Evolutionary conservation across 2,113 vertebrate genomes (phyloP), one percentile per base, ranked within the genome.

Genomic region (Phyllostomus hastatus): DNA sequence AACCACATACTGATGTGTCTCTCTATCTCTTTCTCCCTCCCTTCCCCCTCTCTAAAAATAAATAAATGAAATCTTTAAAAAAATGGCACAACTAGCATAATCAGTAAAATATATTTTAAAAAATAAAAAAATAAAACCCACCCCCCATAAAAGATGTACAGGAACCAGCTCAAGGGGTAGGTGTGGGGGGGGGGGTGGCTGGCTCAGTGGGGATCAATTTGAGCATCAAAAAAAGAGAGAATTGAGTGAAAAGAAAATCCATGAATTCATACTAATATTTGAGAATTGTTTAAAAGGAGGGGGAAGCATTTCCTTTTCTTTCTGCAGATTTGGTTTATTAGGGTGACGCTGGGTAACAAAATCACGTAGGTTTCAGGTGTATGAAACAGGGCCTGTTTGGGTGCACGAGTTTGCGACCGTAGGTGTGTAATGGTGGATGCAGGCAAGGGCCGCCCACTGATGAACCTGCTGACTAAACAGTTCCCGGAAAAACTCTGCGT

Each of bases 111-210:
- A 41, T 41, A 41, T 88, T 88, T 16, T 66, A 31, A 35, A 66
- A 80, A 80, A 46, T 16, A 75, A 31, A 35, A 66, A 80, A 80
- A 46, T 70, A 70, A 38, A 73, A 82, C 1, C 35, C 48, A 3
- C 3, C 33, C 20, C 38, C 46, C 1, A 1, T 16, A 0, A 24
- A 16, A 46, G 17, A 26, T 19, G 17, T 11, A 11, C 1, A 10
- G 67, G 26, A 82, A 50, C 28, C 59, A 76, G 75, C 33, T 88
- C 31, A 9, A 79, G 6, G 43, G 43, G 43, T 5, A 43, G 43
- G 3, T 3, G 38, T 4, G 38, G 38, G 38, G 38, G 38, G 28
- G 17, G 28, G 54, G 54, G 19, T 57, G 4, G 7, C 54, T 22
- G 75, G 31, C 57, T 57, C 50, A 38, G 35, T 91, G 7, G n/a